Conservation (phyloP, 2,888 invertebrate species). For the Corbicula japonica region DNA sequence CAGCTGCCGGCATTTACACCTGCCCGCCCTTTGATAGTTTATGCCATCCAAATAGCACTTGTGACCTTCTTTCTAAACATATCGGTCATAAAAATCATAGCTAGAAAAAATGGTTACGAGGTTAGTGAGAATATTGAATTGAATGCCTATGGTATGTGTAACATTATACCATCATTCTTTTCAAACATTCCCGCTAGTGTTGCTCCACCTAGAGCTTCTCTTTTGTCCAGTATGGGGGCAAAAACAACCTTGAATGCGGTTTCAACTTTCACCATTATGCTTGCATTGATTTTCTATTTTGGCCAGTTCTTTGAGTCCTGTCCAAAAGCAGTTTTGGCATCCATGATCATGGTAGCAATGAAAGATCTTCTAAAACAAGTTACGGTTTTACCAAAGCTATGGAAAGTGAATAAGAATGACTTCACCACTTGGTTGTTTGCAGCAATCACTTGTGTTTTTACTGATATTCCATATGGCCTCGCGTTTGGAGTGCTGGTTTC, state of each 20-base stretch:
- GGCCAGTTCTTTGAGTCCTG: constrained; percentile 81
- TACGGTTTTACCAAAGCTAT: constrained; percentile 90
- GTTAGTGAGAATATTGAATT: constrained; percentile 85
- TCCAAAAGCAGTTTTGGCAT: constrained; percentile 84
- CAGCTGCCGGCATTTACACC: constrained; percentile 66
- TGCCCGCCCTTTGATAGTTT: constrained; percentile 52
- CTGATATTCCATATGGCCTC: constrained; percentile 83
- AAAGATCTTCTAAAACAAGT: constrained; percentile 89
- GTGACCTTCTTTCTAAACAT: constrained; percentile 71
- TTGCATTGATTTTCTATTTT: constrained; percentile 77
- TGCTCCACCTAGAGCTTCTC: constrained; percentile 80
- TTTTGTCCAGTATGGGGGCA: constrained; percentile 79
- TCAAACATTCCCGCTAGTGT: constrained; percentile 85
- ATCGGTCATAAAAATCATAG: constrained; percentile 82
- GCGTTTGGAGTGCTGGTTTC: constrained; percentile 78
- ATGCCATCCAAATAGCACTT: constrained; percentile 73
- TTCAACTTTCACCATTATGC: constrained; percentile 76
- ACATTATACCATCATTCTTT: constrained; percentile 84
- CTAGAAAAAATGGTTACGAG: constrained; percentile 82
- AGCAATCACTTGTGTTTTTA: constrained; percentile 70
- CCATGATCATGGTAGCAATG: constrained; percentile 87
- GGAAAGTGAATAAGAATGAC: constrained; percentile 92
- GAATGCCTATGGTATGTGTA: constrained; percentile 84
- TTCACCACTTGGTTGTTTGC: constrained; percentile 87
- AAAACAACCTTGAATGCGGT: constrained; percentile 73